These are phyloP conservation scores for Pyrrhia umbra DNA, from an alignment of 2,888 invertebrate genomes.

Conservation along the genomic window DNA sequence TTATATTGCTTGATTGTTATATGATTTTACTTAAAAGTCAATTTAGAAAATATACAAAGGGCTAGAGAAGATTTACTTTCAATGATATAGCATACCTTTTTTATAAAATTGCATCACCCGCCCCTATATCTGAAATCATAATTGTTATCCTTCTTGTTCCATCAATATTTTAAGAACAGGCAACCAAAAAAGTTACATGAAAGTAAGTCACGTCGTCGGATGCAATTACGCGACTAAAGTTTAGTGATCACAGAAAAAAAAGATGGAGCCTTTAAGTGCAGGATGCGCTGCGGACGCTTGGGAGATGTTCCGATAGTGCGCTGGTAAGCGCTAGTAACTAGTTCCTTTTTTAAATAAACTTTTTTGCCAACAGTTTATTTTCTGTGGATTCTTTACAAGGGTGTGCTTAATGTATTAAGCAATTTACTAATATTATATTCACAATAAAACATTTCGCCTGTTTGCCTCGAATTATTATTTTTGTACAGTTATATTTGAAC, in stretches of 20 bases:
- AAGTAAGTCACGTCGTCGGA: slow-evolving; percentile 49
- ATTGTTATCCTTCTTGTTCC: slow-evolving; percentile 11
- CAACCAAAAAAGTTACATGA: slow-evolving; percentile 29
- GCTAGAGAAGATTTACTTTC: neutral
- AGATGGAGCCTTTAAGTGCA: slow-evolving; percentile 45
- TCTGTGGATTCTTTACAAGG: neutral
- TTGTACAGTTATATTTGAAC: too few relatives aligned
- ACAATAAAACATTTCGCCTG: too few relatives aligned
- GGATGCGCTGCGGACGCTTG: slow-evolving; percentile 36
- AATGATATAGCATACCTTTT: neutral
- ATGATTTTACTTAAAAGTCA: neutral
- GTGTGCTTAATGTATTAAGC: neutral
- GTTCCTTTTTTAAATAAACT: slow-evolving; percentile 45
- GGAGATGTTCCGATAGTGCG: slow-evolving; percentile 55
- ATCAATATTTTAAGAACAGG: slow-evolving; percentile 19
- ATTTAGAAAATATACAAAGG: neutral
- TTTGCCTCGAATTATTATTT: neutral
- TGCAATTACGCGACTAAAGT: slow-evolving; percentile 54
- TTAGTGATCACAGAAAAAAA: slow-evolving; percentile 47
- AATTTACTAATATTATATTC: neutral
- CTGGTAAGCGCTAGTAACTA: slow-evolving; percentile 20
- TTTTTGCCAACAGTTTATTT: neutral
- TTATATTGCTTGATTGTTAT: slow-evolving; percentile 5
- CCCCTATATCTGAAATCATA: slow-evolving; percentile 20
- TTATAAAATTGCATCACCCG: neutral